Evolutionary conservation across 2,888 invertebrate species (phyloP).

Genomic region (Clusia tigrina): DNA sequence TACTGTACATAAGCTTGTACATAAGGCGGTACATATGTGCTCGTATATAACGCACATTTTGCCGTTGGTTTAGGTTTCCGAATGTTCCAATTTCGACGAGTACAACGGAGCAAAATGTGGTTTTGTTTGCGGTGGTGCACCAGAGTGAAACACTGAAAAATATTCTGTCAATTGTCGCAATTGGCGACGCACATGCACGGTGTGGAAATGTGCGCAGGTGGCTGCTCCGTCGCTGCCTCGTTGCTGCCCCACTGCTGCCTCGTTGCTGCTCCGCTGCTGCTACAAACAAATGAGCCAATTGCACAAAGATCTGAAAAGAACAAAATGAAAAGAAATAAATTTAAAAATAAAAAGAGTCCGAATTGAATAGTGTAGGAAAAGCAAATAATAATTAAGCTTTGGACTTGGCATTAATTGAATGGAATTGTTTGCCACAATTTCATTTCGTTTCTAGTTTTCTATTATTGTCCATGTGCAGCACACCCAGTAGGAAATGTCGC

Average conservation of each 20-base stretch:
- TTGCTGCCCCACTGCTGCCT: too few relatives aligned
- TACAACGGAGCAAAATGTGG: not conserved
- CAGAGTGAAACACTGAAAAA: slow-evolving; percentile 4
- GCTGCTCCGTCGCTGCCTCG: too few relatives aligned
- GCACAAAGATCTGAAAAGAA: not conserved
- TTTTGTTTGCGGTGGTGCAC: not conserved
- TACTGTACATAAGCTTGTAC: not conserved
- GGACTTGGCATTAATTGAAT: slow-evolving; percentile 53
- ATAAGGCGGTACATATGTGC: not conserved
- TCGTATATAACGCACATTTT: not conserved
- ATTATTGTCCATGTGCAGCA: too few relatives aligned
- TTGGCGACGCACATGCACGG: too few relatives aligned
- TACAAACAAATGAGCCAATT: not conserved
- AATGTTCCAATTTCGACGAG: not conserved
- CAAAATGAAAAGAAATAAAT: not conserved
- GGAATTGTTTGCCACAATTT: slow-evolving; percentile 49
- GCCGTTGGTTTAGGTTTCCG: too few relatives aligned
- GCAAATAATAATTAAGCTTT: slow-evolving; percentile 32
- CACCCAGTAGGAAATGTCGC: too few relatives aligned
- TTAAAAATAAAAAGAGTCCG: not conserved
- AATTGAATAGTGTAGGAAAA: not conserved
- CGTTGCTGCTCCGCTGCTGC: too few relatives aligned
- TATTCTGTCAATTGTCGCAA: slow-evolving; percentile 5
- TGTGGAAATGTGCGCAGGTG: too few relatives aligned
- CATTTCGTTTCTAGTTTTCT: slow-evolving; percentile 19